Percentiles rank a stretch among this genome's conserved stretches.
These are phyloP conservation scores for Microtus montanus DNA, from an alignment of 2,113 vertebrate species.

Conservation along the genomic window DNA sequence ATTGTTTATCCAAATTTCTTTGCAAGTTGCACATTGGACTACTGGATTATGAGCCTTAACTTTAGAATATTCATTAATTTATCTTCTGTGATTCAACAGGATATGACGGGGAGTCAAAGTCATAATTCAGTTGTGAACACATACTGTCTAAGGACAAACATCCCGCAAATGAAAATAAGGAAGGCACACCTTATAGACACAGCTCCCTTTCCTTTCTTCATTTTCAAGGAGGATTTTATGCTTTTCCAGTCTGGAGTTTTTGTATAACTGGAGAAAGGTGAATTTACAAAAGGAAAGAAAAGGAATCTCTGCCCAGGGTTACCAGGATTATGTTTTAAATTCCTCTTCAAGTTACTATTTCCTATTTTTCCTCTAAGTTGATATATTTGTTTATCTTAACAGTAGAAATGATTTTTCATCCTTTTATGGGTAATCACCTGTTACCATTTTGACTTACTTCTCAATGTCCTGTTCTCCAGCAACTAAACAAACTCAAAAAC, in stretches of 20 bases:
- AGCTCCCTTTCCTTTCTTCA: neutral
- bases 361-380: neutral
- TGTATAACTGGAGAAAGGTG: neutral
- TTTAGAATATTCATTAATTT: conserved; percentile 62
- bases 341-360: neutral
- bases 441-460: neutral
- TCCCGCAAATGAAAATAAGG: conserved; percentile 4
- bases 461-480: neutral
- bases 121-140: conserved; percentile 74
- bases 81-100: conserved; percentile 68
- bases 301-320: neutral
- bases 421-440: neutral
- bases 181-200: neutral
- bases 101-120: conserved; percentile 50
- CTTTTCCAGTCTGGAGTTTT: neutral
- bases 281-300: conserved; percentile 27
- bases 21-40: conserved; percentile 52
- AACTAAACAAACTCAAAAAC: neutral
- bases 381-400: neutral
- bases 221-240: neutral
- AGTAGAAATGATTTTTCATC: conserved; percentile 31
- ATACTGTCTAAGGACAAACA: neutral
- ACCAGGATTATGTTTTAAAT: conserved; percentile 15
- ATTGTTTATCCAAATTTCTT: conserved; percentile 60
- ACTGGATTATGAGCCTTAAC: conserved; percentile 68